phyloP scores from a whole-genome alignment of 1,140 invertebrate species.

The Meloidogyne floridensis region DNA sequence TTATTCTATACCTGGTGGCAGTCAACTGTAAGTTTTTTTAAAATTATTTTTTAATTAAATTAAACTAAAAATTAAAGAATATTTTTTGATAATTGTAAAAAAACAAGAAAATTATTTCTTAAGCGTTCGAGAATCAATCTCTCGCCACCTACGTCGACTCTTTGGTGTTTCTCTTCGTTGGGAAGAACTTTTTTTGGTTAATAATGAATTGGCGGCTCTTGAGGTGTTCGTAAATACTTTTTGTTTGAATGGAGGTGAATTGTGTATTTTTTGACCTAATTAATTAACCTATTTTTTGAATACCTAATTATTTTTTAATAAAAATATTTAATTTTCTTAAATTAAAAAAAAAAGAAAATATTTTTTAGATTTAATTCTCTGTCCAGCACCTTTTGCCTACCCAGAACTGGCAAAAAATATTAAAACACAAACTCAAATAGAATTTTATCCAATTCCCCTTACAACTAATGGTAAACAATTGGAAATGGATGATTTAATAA shows the following conservation, averaged over 20 bases:
- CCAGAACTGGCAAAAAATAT: neutral
- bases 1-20: neutral
- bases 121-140: slow-evolving; percentile 16
- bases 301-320: too few species aligned
- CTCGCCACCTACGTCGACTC: slow-evolving; percentile 12
- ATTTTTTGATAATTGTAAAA: too few species aligned
- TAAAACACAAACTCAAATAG: neutral
- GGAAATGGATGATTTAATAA: neutral
- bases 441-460: slow-evolving; percentile 1
- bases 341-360: neutral
- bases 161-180: slow-evolving; percentile 3
- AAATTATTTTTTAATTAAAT: neutral
- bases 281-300: neutral
- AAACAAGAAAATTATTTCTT: neutral
- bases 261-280: neutral
- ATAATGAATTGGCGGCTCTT: slow-evolving; percentile 15
- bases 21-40: slow-evolving; percentile 1
- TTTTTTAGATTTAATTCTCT: slow-evolving; percentile 20
- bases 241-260: slow-evolving; percentile 22
- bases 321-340: neutral
- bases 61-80: neutral
- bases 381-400: slow-evolving; percentile 23
- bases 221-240: slow-evolving; percentile 10
- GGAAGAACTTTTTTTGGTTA: slow-evolving; percentile 14
- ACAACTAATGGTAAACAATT: slow-evolving; percentile 6